Percentiles rank a stretch among this genome's conserved stretches.
Conservation (phyloP, 2,888 invertebrate genomes). For the Cyrtodaria siliqua region DNA sequence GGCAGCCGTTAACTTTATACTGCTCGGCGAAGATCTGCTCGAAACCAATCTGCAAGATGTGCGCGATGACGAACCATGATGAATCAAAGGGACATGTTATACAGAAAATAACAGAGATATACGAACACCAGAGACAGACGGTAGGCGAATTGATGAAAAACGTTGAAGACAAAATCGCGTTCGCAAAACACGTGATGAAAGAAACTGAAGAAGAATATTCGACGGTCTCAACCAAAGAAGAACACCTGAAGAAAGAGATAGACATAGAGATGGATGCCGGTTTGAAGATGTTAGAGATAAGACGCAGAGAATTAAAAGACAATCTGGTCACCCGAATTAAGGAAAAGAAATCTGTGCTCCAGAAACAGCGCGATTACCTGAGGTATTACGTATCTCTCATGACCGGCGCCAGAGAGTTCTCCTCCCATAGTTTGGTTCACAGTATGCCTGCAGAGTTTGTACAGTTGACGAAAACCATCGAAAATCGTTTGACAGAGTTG, state of each 20-base stretch:
- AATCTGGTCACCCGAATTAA: conserved; percentile 60
- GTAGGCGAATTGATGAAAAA: conserved; percentile 63
- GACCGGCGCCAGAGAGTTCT: conserved; percentile 64
- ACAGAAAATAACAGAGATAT: conserved; percentile 59
- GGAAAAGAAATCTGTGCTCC: conserved; percentile 64
- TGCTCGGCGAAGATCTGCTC: conserved; percentile 64
- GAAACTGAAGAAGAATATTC: conserved; percentile 66
- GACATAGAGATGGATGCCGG: conserved; percentile 69
- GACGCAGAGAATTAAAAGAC: conserved; percentile 65
- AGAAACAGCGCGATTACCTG: conserved; percentile 65
- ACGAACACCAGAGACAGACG: conserved; percentile 60
- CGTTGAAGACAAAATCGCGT: conserved; percentile 64
- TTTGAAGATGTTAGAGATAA: conserved; percentile 65
- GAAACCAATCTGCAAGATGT: conserved; percentile 66
- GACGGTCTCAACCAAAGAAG: conserved; percentile 57
- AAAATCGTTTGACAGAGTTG: conserved; percentile 52
- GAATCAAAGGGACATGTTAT: conserved; percentile 61
- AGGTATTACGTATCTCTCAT: conserved; percentile 62
- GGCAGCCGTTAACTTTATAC: conserved; percentile 58
- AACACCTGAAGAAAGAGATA: conserved; percentile 59
- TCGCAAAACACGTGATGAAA: conserved; percentile 65
- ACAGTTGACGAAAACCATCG: conserved; percentile 59
- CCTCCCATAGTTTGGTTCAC: conserved; percentile 63
- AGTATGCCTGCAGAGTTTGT: conserved; percentile 70
- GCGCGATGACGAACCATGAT: conserved; percentile 64